These are phyloP conservation scores for Meloidogyne exigua DNA, from an alignment of 1,140 invertebrate genomes.

Conservation along the genomic window DNA sequence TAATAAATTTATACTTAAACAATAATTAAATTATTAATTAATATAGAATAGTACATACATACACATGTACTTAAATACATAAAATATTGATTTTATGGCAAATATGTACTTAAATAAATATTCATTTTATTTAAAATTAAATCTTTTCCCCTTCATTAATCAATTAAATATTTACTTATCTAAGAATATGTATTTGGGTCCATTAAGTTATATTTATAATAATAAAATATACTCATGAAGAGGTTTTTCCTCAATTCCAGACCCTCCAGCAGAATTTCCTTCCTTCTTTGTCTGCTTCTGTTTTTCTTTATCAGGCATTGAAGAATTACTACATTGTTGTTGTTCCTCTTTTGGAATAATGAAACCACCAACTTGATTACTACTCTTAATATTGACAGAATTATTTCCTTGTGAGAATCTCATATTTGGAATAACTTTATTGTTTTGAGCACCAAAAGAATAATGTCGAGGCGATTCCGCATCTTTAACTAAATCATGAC, in stretches of 20 bases:
- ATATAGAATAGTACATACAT: too few species aligned
- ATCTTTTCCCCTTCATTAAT: too few species aligned
- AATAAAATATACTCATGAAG: not conserved
- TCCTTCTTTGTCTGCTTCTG: not conserved
- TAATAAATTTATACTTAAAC: not conserved
- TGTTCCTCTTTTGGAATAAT: not conserved
- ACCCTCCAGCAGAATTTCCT: not conserved
- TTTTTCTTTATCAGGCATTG: not conserved
- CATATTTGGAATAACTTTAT: not conserved
- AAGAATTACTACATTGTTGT: not conserved
- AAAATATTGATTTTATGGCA: too few species aligned
- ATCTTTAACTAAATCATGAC: not conserved
- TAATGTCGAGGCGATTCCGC: not conserved
- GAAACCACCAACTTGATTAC: not conserved
- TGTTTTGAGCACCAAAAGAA: slow-evolving; percentile 1
- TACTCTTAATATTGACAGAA: not conserved
- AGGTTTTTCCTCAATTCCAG: not conserved
- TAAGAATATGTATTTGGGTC: too few species aligned
- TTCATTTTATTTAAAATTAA: too few species aligned
- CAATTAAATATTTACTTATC: too few species aligned
- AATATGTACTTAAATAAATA: too few species aligned
- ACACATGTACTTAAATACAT: too few species aligned
- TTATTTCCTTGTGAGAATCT: not conserved
- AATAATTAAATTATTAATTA: not conserved
- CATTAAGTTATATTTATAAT: too few species aligned